Conservation (phyloP, 2,113 vertebrate genomes). For the Morphnarchus princeps region DNA sequence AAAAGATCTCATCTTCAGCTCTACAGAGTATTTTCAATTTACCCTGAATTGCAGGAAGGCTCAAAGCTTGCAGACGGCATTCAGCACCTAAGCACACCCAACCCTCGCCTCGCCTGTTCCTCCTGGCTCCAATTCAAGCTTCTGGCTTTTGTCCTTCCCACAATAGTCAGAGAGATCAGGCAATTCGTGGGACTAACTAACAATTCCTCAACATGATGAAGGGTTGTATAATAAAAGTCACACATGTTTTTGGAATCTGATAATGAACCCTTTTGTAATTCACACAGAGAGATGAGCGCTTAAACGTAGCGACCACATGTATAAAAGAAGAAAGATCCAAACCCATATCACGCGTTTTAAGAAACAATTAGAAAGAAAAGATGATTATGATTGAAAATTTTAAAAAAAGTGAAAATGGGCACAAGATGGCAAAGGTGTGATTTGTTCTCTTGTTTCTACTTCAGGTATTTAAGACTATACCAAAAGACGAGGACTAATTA, state of each 20-base stretch:
- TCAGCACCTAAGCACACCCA: fast-evolving
- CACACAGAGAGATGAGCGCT: background rate
- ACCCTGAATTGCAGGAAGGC: background rate
- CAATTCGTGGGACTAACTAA: background rate
- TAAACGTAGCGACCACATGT: background rate
- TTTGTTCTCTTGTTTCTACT: background rate
- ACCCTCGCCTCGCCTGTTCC: background rate
- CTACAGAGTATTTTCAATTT: background rate
- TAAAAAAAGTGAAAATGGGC: background rate
- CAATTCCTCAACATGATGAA: background rate
- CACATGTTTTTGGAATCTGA: background rate
- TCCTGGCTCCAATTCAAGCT: background rate
- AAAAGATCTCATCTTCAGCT: background rate
- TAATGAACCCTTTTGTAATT: background rate
- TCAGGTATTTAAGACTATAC: background rate
- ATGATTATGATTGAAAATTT: background rate
- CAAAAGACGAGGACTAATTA: conserved; percentile 9
- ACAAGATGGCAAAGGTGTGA: background rate
- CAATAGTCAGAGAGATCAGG: background rate
- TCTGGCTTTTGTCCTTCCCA: background rate
- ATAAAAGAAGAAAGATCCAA: background rate
- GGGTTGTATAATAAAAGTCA: background rate
- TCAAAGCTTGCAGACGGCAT: background rate
- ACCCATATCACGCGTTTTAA: fast-evolving
- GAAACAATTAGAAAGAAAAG: background rate